These are phyloP conservation scores for Bibio marci DNA, from an alignment of 2,888 invertebrate species.

Conservation along the genomic window DNA sequence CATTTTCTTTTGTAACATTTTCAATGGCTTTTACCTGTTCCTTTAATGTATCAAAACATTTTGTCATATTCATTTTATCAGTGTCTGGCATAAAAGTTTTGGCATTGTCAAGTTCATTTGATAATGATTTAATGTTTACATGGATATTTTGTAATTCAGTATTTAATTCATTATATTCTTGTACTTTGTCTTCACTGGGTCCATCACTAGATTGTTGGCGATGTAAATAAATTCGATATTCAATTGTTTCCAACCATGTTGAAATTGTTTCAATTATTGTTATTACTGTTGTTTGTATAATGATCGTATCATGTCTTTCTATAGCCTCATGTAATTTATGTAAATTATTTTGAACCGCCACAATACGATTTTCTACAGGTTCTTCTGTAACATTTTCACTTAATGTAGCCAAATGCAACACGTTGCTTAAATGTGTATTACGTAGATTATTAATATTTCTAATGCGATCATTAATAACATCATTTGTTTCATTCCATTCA, in stretches of 20 bases:
- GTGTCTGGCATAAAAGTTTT: constrained; percentile 31
- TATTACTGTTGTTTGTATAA: constrained; percentile 51
- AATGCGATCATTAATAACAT: constrained; percentile 34
- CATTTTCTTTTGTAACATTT: constrained; percentile 43
- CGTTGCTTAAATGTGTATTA: constrained; percentile 38
- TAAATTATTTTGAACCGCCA: constrained; percentile 35
- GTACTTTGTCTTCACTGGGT: constrained; percentile 40
- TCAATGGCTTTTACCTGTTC: constrained; percentile 54
- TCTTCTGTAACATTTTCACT: constrained; percentile 37
- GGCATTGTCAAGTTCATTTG: constrained; percentile 35
- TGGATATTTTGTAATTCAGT: constrained; percentile 50
- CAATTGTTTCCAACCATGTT: constrained; percentile 70
- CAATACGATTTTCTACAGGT: constrained; percentile 35
- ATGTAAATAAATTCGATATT: constrained; percentile 53
- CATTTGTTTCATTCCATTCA: constrained; percentile 36
- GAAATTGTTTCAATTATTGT: constrained; percentile 66
- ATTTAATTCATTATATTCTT: constrained; percentile 41
- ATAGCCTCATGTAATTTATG: constrained; percentile 39
- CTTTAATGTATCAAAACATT: constrained; percentile 40
- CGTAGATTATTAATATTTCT: constrained; percentile 36
- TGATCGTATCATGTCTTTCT: constrained; percentile 34
- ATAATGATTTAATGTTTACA: constrained; percentile 44
- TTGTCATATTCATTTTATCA: constrained; percentile 31
- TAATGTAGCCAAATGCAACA: constrained; percentile 42
- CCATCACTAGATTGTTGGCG: constrained; percentile 38